Conservation (phyloP, 2,113 vertebrate genomes). For the Scartelaos histophorus region DNA sequence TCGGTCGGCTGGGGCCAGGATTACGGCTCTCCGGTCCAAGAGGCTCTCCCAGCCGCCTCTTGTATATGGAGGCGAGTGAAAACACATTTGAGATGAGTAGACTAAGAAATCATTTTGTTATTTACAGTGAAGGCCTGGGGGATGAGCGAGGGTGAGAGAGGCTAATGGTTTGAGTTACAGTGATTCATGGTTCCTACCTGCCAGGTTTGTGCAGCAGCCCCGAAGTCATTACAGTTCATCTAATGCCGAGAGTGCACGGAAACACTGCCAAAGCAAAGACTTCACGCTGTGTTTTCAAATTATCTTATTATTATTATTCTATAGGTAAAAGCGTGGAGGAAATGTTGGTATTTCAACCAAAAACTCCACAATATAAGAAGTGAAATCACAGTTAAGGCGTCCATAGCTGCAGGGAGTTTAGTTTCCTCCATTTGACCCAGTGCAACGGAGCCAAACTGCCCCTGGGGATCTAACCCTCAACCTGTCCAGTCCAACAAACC, state of each 20-base stretch:
- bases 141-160: slow-evolving; percentile 30
- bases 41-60: slow-evolving; percentile 54
- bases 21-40: slow-evolving; percentile 45
- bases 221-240: slow-evolving; percentile 33
- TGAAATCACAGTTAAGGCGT: neutral
- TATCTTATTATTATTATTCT: neutral
- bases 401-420: too few species aligned
- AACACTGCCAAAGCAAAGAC: neutral
- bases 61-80: slow-evolving; percentile 49
- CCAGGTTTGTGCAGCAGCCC: slow-evolving; percentile 26
- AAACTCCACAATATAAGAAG: neutral
- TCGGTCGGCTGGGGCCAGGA: slow-evolving; percentile 42
- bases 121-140: slow-evolving; percentile 54
- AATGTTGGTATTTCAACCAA: neutral
- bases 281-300: neutral
- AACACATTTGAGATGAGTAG: slow-evolving; percentile 54
- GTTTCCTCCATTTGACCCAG: too few species aligned
- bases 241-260: neutral
- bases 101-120: slow-evolving; percentile 57
- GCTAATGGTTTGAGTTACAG: slow-evolving; percentile 55
- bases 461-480: too few species aligned
- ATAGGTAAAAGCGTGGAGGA: neutral
- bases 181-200: slow-evolving; percentile 53
- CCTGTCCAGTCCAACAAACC: too few species aligned
- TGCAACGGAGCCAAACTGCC: too few species aligned